Evolutionary conservation across 2,797 vertebrate species (phyloP), one percentile per base, ranked within the genome.

Genomic region (Odontamblyopus lacepedii): DNA sequence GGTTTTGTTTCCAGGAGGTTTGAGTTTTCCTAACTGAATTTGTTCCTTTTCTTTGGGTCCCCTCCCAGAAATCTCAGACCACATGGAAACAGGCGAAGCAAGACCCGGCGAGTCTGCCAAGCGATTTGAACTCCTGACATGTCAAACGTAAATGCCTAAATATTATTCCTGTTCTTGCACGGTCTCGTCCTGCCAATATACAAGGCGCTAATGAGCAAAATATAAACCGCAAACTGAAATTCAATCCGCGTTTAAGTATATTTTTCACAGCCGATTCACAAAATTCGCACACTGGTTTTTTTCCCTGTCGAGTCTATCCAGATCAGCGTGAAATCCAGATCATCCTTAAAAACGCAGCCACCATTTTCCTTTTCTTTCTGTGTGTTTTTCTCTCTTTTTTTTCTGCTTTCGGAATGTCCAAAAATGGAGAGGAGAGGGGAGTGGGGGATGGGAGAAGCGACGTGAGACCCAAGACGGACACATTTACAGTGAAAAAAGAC

Each of bases 401-500:
- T 55, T 15, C 75, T 15, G 60, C 30, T 82, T 74, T 77, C 26
- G 76, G 83, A 86, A 88, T 87, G 85, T 82, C 87, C 88, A 87
- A 90, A 92, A 90, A 87, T 86, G 88, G 88, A 71, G 55, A 41
- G 77, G 67, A 62, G 69, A 70, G 74, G 73, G 19, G 72, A 41
- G 19, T 0, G 6, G 13, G 27, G 44, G 60, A 18, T 29, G 41
- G n/a, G 41, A 11, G 66, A 18, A 83, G 73, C 81, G 79, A 79
- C 85, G 81, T 71, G 74, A 85, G 79, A 85, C 82, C 80, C 82
- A 60, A 84, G 86, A 89, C 83, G 87, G 89, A 88, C 88, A 90
- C 80, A 79, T 89, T 90, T 82, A 85, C 82, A 73, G 71, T 75
- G 77, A 78, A 88, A 78, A 76, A 70, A 79, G 87, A 88, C 82